Base-by-base conservation (phyloP, 2,888 invertebrate genomes). In the Pomacea canaliculata region DNA sequence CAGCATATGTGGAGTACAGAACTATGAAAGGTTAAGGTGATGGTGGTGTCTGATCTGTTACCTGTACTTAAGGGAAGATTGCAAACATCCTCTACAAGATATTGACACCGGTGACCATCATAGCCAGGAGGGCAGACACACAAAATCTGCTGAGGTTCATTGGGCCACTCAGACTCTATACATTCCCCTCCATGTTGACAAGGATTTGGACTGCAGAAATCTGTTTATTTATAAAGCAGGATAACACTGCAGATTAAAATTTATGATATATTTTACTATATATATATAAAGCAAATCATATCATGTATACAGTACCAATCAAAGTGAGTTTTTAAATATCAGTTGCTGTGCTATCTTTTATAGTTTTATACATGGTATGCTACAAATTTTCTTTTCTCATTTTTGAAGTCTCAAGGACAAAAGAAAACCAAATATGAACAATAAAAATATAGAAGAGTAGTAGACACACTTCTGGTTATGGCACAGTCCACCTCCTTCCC, bases 101-200 rank as follows among this genome's bases (percentile, higher is more conserved):
- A 84, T 79, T 88, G 86, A 80, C 89, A 89, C 63, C 82, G 81
- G 56, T 83, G 84, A 18, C 89, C 88, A 76, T 88, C 87, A 82
- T 83, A 88, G 23, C 85, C 86, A 48, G 88, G 86, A 68, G 87
- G 85, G 77, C 89, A 89, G 13, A 76, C 74, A 78, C 89, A 89
- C 8, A 85, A 85, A 59, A 86, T 81, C 74, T 85, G 80, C 76
- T 85, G 82, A 37, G 87, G 86, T 67, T 88, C 86, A 48, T 81
- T 83, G 8, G 83, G 84, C 89, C 89, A 89, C 49, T 85, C 76
- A 3, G 88, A 88, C 18, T 81, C 80, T 19, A 82, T 79, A 80
- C 89, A 89, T 4, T 84, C 83, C 3, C 87, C 89, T 49, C 88
- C 88, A 80, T 89, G 85, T 76, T 85, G 79, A 80, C 89, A 89